Base-by-base conservation (phyloP, 1,140 invertebrate genomes). In the Macrobrachium nipponense region DNA sequence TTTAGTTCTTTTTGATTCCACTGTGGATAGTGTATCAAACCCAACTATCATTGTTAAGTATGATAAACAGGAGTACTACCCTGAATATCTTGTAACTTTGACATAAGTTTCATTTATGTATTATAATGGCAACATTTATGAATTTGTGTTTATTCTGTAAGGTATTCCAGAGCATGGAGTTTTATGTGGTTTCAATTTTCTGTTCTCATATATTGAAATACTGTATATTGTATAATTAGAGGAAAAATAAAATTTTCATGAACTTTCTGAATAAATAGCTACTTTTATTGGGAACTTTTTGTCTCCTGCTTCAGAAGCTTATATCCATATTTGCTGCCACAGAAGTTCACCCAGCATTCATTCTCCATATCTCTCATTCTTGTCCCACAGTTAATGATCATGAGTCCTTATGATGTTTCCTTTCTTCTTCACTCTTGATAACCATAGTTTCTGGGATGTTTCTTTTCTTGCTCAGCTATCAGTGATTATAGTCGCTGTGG, bases 11-110 rank as follows among this genome's bases (percentile, higher is more conserved):
- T 79, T 61, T 70, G 82, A 87, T 43, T 80, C 81, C 17, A 84
- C 81, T 23, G 87, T 76, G 14, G 70, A 84, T 76, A 62, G 61
- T 61, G 66, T 60, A 14, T 20, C 73, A 23, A 77, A 84, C 0
- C 82, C 82, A n/a, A 75, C 64, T 70, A 72, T 87, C n/a, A 79
- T 84, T 51, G 87, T 87, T 14, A 87, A 84, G 60, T 87, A 83
- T 79, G 80, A 83, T 58, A 80, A 79, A n/a, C 80, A 87, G 61
- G 87, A 84, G 58, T 87, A 87, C 64, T 87, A 83, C n/a, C 87
- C 87, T 17, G 81, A 84, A 59, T 84, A 84, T 18, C n/a, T 82
- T 44, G 4, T 82, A n/a, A 82, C 70, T 15, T 23, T 82, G 51
- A 15, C 11, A 5, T 82, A 12, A 60, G 23, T 23, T 11, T 7